A percentile compares a stretch with the other conserved stretches of the same genome.
These are phyloP conservation scores for Bufo gargarizans DNA, from an alignment of 2,113 vertebrate species.

Conservation along the genomic window DNA sequence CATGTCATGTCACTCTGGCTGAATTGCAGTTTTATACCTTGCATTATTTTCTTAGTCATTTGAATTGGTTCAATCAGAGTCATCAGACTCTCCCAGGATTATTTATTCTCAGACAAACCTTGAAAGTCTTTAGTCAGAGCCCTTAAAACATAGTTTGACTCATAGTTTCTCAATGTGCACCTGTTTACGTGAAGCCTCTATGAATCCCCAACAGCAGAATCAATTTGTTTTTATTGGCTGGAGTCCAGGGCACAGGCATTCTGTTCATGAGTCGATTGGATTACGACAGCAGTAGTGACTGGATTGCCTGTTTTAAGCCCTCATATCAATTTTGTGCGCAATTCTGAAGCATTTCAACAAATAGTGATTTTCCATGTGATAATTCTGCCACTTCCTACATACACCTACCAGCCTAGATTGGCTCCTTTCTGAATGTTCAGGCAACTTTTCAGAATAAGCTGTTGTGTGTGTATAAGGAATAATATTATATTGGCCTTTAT, in stretches of 20 bases:
- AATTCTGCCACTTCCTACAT: neutral
- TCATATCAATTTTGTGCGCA: conserved; percentile 1
- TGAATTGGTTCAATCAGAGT: conserved; percentile 1
- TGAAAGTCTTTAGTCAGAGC: conserved; percentile 31
- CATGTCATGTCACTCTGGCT: neutral
- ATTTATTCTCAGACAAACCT: conserved; percentile 56
- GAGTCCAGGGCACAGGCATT: conserved; percentile 21
- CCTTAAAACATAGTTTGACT: conserved; percentile 64
- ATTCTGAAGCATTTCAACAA: neutral
- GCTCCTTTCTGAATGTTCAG: neutral
- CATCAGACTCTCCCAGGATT: neutral
- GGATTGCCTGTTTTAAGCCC: neutral
- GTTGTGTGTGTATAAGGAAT: no score
- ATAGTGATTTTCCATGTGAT: neutral
- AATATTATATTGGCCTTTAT: no score
- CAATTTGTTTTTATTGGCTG: conserved; percentile 44
- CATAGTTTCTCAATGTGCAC: conserved; percentile 64
- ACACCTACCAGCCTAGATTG: neutral
- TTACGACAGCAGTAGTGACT: conserved; percentile 11
- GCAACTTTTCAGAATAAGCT: no score
- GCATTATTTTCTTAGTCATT: neutral
- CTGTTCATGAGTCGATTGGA: conserved; percentile 20
- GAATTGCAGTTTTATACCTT: conserved; percentile 1
- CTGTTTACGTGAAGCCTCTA: conserved; percentile 59
- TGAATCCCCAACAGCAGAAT: conserved; percentile 37